Evolutionary conservation across 35 echinoderm and acorn worm species (phyloP), one percentile per base, ranked within the genome.

Genomic region (Nesometra sesokonis): DNA sequence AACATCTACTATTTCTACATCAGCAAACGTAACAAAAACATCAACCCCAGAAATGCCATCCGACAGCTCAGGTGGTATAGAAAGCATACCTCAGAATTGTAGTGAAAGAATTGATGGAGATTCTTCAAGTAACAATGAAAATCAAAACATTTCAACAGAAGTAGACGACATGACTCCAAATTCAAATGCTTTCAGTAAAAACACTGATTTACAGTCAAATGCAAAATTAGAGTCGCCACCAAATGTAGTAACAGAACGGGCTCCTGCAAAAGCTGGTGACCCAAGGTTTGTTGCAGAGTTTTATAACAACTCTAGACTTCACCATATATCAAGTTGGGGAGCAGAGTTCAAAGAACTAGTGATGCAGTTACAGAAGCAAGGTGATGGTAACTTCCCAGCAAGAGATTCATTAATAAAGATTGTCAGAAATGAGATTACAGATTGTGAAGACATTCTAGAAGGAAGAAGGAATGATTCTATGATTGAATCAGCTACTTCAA

Each of bases 271-370:
- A 39, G 93, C 96, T 7, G 90, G 90, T 19, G 96, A 94, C 37
- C 78, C 92, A 13, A 92, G 86, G 27, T 99, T 94, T 82, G 46
- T 99, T 0, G 87, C 92, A 0, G 96, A 99, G 82, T 99, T 99
- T 85, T 99, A 99, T 93, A 94, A 79, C 57, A 85, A 99, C 43
- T 99, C 96, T 0, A 39, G 96, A 34, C 85, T 99, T 17, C 96
- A 99, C 80, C 85, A 92, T 77, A 99, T 99, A 33, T 89, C 96
- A 29, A 99, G 93, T 13, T 99, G 96, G 96, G 96, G 96, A 57
- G 96, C 96, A 0, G 96, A 99, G 85, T 99, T 79, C 82, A 99
- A 99, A 80, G 96, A 93, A 0, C 92, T 89, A 19, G 96, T 99
- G 0, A 99, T 90, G 57, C 85, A 86, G 36, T 81, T 99, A 67